Percentiles rank a stretch among this genome's conserved stretches.
Evolutionary conservation across 2,888 invertebrate genomes (phyloP).

Genomic region (Mimachlamys varia): DNA sequence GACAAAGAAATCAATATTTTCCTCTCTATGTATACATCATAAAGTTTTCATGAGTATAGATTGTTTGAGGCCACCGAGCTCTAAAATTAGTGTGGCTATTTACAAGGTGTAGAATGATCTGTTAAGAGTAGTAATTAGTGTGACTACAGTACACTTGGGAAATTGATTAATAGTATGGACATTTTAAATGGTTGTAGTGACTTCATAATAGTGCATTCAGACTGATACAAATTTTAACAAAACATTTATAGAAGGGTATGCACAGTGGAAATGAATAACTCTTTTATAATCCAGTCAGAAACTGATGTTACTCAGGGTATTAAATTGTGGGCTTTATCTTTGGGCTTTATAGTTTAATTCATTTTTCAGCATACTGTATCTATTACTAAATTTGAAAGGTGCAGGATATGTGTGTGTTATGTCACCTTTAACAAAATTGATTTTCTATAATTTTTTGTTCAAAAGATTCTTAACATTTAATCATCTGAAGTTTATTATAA

Average conservation of each 20-base stretch:
- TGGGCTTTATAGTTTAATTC: too few relatives aligned
- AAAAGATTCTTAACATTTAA: too few relatives aligned
- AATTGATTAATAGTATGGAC: background rate
- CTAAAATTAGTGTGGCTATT: slow-evolving; percentile 3
- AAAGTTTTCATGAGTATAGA: background rate
- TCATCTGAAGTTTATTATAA: too few relatives aligned
- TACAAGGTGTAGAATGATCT: background rate
- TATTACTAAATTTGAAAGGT: too few relatives aligned
- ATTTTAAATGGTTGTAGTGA: background rate
- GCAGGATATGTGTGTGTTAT: too few relatives aligned
- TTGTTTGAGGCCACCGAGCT: background rate
- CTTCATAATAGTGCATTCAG: background rate
- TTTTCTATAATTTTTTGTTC: too few relatives aligned
- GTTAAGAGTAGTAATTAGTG: background rate
- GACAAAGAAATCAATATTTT: background rate
- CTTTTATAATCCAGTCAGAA: background rate
- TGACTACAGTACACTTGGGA: background rate
- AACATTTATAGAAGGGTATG: too few relatives aligned
- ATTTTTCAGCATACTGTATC: too few relatives aligned
- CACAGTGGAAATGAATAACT: too few relatives aligned
- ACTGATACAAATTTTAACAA: too few relatives aligned
- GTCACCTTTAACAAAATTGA: background rate
- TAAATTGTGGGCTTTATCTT: background rate
- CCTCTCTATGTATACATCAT: background rate
- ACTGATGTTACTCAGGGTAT: background rate